Conservation (phyloP, 2,113 vertebrate species). For the Struthio camelus region DNA sequence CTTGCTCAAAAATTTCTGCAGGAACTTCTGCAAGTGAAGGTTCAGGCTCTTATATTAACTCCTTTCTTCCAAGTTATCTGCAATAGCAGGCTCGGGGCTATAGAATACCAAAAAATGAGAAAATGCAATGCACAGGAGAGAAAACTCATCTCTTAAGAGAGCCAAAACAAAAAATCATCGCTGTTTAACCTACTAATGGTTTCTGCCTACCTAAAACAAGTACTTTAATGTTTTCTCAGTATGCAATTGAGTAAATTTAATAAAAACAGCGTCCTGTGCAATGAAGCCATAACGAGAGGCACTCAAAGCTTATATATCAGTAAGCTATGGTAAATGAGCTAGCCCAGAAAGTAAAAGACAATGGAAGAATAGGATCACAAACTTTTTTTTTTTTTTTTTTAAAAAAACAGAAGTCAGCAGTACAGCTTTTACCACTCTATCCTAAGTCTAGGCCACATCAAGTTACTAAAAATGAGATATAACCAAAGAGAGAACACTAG, state of each 20-base stretch:
- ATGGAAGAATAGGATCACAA: neutral
- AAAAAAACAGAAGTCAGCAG: neutral
- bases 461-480: neutral
- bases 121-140: neutral
- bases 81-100: neutral
- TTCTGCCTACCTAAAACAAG: neutral
- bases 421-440: neutral
- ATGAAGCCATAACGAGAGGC: neutral
- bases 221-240: neutral
- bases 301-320: neutral
- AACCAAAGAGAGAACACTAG: neutral
- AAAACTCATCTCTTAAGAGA: neutral
- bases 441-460: neutral
- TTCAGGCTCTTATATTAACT: neutral
- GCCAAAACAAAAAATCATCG: neutral
- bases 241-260: neutral
- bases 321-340: neutral
- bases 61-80: neutral
- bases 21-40: neutral
- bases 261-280: neutral
- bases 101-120: neutral
- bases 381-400: neutral
- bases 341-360: neutral
- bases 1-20: neutral
- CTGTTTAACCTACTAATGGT: neutral